phyloP scores from a whole-genome alignment of 2,113 vertebrate species.

The Spermophilus dauricus region DNA sequence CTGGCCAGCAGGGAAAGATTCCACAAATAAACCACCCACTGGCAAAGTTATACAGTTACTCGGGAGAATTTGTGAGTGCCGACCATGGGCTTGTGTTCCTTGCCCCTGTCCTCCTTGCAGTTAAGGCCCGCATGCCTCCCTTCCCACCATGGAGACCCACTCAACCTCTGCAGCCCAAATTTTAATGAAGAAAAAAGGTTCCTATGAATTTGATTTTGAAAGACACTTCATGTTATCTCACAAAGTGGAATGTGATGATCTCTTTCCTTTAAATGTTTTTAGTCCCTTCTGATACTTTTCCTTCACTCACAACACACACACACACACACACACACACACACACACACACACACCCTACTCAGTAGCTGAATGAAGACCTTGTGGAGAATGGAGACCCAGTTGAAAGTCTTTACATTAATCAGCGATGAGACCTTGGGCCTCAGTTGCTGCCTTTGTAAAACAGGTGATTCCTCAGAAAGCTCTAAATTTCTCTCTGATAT shows the following conservation, averaged over 20 bases:
- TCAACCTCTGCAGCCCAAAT: constrained; percentile 43
- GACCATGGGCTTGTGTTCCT: neutral
- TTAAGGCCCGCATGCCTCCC: neutral
- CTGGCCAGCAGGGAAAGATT: constrained; percentile 77
- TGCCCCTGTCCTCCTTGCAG: neutral
- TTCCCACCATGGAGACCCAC: neutral
- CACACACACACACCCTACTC: constrained; percentile 46
- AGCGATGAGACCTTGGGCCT: neutral
- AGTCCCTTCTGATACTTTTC: constrained; percentile 55
- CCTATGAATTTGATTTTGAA: constrained; percentile 59
- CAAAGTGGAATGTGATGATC: neutral
- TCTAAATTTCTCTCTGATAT: neutral
- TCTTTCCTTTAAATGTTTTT: constrained; percentile 49
- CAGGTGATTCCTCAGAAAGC: neutral
- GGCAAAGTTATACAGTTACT: constrained; percentile 52
- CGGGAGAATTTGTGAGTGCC: neutral
- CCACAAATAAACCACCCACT: constrained; percentile 72
- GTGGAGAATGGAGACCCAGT: neutral
- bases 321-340: constrained; percentile 69
- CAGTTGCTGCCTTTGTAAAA: constrained; percentile 20
- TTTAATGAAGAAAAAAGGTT: constrained; percentile 69
- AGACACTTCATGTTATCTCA: constrained; percentile 47
- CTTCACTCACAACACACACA: constrained; percentile 75
- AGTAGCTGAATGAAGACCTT: neutral
- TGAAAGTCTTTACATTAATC: neutral